These are phyloP conservation scores for Kryptopterus vitreolus DNA, from an alignment of 2,797 vertebrate genomes.

Conservation along the genomic window DNA sequence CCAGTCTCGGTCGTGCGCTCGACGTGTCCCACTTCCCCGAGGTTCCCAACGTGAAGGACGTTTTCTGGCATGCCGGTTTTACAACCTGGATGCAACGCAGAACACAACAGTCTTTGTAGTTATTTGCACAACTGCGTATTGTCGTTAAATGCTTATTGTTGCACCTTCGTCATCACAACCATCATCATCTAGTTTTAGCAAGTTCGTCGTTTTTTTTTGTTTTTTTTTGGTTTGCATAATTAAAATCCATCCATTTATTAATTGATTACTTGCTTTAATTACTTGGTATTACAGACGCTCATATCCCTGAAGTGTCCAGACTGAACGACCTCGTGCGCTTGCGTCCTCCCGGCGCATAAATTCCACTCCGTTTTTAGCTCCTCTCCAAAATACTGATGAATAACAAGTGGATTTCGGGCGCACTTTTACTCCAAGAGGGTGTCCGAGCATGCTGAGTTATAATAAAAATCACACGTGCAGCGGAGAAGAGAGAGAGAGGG, in stretches of 20 bases:
- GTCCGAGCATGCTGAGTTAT: background rate
- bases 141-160: background rate
- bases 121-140: background rate
- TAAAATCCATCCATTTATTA: background rate
- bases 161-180: background rate
- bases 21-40: constrained; percentile 50
- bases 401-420: background rate
- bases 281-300: background rate
- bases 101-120: background rate
- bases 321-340: background rate
- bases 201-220: background rate
- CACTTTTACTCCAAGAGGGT: background rate
- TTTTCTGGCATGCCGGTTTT: constrained; percentile 66
- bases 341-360: constrained; percentile 17
- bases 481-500: too few species aligned
- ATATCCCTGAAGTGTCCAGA: background rate
- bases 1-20: constrained; percentile 62
- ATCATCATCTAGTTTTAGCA: background rate
- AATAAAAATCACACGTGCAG: background rate
- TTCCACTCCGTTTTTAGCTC: background rate
- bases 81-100: constrained; percentile 2
- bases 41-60: constrained; percentile 62
- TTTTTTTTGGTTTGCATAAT: background rate
- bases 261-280: background rate
- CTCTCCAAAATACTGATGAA: constrained; percentile 23